Evolutionary conservation across 2,888 invertebrate genomes (phyloP).

Genomic region (Andrena camellia): DNA sequence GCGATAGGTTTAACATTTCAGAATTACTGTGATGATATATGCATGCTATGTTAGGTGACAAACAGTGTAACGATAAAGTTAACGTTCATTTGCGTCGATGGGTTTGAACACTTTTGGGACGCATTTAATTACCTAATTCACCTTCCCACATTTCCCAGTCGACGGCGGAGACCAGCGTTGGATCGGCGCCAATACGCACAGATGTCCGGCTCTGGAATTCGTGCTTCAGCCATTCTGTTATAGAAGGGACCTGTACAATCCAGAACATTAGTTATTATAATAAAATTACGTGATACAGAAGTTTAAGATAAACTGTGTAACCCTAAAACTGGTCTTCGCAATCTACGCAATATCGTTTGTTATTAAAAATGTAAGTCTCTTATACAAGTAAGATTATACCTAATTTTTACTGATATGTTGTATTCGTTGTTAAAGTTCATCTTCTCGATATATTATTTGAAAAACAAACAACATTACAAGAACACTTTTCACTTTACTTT

Average conservation of each 20-base stretch:
- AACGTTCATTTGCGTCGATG: not conserved
- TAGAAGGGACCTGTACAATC: slow-evolving; percentile 84
- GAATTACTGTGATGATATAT: not conserved
- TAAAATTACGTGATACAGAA: too few species aligned
- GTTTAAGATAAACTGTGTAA: too few species aligned
- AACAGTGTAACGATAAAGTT: slow-evolving; percentile 8
- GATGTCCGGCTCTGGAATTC: slow-evolving; percentile 83
- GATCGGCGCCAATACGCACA: slow-evolving; percentile 91
- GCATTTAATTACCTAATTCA: slow-evolving; percentile 85
- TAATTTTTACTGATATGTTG: too few species aligned
- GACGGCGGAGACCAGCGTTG: slow-evolving; percentile 89
- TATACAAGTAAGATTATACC: too few species aligned
- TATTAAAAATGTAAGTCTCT: too few species aligned
- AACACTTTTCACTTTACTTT: too few species aligned
- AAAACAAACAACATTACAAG: too few species aligned
- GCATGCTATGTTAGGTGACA: not conserved
- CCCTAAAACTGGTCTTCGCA: too few species aligned
- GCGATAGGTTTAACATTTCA: not conserved
- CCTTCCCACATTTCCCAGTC: slow-evolving; percentile 89
- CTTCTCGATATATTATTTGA: too few species aligned
- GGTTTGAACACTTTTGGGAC: not conserved
- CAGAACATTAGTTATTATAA: not conserved
- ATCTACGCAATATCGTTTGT: too few species aligned
- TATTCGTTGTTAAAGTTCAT: too few species aligned
- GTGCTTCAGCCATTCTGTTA: slow-evolving; percentile 89